phyloP scores from a whole-genome alignment of 2,797 vertebrate species.

The Hypotaenidia philippensis region DNA sequence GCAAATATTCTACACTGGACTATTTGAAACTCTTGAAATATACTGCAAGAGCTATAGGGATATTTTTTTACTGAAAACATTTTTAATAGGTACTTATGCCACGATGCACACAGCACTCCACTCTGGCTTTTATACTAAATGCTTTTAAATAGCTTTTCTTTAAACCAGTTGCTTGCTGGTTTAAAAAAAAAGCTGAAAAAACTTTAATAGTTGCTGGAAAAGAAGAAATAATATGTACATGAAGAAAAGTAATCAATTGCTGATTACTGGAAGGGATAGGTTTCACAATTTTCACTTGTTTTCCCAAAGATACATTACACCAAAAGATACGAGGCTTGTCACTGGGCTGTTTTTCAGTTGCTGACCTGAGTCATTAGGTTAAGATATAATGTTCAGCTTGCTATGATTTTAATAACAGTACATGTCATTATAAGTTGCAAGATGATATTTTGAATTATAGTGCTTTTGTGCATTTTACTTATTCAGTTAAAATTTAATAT shows the following conservation, averaged over 20 bases:
- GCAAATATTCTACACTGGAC: not conserved
- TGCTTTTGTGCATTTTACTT: not conserved
- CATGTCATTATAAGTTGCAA: not conserved
- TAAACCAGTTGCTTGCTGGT: not conserved
- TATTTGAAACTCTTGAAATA: not conserved
- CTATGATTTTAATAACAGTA: not conserved
- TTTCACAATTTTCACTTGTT: not conserved
- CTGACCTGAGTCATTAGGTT: not conserved
- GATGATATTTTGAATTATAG: not conserved
- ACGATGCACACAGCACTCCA: not conserved
- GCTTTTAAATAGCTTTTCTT: not conserved
- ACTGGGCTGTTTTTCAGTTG: not conserved
- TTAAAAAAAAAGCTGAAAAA: not conserved
- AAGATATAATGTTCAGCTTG: not conserved
- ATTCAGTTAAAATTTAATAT: not conserved
- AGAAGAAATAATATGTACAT: not conserved
- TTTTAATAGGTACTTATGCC: not conserved
- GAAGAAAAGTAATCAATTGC: not conserved
- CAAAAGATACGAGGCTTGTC: not conserved
- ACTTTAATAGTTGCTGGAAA: not conserved
- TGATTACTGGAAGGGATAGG: not conserved
- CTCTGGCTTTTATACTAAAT: not conserved
- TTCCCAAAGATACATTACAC: not conserved
- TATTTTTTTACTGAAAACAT: not conserved
- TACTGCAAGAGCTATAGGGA: not conserved